These are phyloP conservation scores for Aphaenogaster floridana DNA, from an alignment of 1,140 invertebrate genomes.

Conservation along the genomic window DNA sequence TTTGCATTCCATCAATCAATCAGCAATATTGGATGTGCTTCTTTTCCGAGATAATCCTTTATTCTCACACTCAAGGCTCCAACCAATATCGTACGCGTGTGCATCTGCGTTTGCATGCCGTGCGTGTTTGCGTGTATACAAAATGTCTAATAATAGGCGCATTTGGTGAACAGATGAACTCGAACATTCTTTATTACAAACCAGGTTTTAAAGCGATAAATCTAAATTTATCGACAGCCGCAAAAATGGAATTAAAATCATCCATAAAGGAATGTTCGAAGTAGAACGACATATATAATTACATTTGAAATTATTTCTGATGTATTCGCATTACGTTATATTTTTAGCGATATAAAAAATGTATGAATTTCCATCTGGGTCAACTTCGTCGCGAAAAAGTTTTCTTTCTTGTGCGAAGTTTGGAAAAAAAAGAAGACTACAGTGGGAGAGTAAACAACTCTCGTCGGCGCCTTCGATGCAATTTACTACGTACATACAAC, in stretches of 20 bases:
- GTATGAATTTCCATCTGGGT: neutral
- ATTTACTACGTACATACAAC: neutral
- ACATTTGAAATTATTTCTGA: neutral
- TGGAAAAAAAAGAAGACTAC: neutral
- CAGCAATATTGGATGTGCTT: neutral
- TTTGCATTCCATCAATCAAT: slow-evolving; percentile 22
- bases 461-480: neutral
- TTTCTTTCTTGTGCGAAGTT: neutral
- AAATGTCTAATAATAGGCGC: neutral
- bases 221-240: neutral
- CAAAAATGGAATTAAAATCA: neutral
- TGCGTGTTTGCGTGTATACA: neutral
- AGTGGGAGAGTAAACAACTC: neutral
- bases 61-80: neutral
- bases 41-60: neutral
- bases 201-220: neutral
- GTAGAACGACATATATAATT: neutral
- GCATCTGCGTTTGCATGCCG: neutral
- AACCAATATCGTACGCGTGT: neutral
- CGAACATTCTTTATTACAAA: slow-evolving; percentile 4
- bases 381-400: neutral
- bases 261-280: neutral
- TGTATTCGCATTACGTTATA: neutral
- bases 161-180: neutral
- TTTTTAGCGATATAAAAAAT: neutral